phyloP scores from a whole-genome alignment of 1,140 invertebrate genomes.

The Diploscapter pachys region DNA sequence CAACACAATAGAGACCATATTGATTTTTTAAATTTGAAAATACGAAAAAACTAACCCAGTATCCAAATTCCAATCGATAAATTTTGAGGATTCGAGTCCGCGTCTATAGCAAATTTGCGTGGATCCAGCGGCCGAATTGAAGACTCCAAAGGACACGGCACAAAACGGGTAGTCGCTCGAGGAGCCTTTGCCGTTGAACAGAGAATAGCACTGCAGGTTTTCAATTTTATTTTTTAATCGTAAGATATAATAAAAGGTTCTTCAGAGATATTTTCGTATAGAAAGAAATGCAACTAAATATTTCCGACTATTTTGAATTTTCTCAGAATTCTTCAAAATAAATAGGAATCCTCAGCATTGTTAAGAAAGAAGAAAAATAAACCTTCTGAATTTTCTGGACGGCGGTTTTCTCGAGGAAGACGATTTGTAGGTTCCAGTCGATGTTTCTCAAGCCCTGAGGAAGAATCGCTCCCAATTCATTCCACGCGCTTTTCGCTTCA shows the following conservation, averaged over 20 bases:
- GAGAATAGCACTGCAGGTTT: constrained; percentile 4
- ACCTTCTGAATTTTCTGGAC: too few relatives aligned
- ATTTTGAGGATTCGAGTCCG: constrained; percentile 11
- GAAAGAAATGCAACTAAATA: too few relatives aligned
- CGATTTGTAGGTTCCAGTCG: constrained; percentile 27
- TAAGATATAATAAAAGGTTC: too few relatives aligned
- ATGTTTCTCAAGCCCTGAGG: constrained; percentile 9
- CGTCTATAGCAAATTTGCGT: constrained; percentile 40
- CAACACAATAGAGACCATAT: too few relatives aligned
- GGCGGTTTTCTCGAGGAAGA: background rate
- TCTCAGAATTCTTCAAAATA: too few relatives aligned
- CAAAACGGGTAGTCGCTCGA: constrained; percentile 21
- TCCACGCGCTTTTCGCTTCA: constrained; percentile 7
- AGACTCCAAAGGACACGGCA: constrained; percentile 4
- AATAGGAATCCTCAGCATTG: too few relatives aligned
- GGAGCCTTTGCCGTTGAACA: constrained; percentile 18
- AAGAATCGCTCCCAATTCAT: constrained; percentile 15
- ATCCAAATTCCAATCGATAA: constrained; percentile 22
- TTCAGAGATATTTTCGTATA: too few relatives aligned
- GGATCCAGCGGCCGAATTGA: constrained; percentile 36
- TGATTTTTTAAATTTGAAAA: too few relatives aligned
- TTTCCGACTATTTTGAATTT: too few relatives aligned
- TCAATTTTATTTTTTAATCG: background rate
- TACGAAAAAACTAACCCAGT: constrained; percentile 5
- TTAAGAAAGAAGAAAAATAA: too few relatives aligned